Base-by-base conservation (phyloP, 2,113 vertebrate species). In the Carassius carassius region DNA sequence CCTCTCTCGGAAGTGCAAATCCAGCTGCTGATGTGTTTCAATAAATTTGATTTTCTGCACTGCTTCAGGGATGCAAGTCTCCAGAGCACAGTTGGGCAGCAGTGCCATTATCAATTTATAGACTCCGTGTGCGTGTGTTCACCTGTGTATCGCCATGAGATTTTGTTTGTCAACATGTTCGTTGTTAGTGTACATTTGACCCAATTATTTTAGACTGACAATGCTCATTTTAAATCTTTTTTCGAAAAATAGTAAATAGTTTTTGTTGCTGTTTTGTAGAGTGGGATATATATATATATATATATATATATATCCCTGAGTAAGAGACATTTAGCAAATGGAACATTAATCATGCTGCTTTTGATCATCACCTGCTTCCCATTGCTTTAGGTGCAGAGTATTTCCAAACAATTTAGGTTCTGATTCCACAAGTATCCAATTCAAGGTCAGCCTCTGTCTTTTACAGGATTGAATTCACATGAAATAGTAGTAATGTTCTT, bases 1-100 rank as follows among this genome's bases (percentile, higher is more conserved):
- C 92, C 85, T 85, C 73, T 88, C 90, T 93, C 91, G 93, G 94
- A 94, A 93, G 93, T 94, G 90, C 91, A 94, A 93, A 93, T 92
- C 90, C 92, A 92, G 90, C 92, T 92, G 94, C 91, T 87, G 92
- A 83, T 86, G 92, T 90, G 90, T 89, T 88, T 87, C 82, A 84
- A 92, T 92, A 93, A 94, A 94, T 94, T 91, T 85, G 90, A 93
- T 94, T 94, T 92, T 92, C 91, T 90, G 81, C 89, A 88, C 88
- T 84, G 86, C 91, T 89, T 87, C 88, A 91, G 87, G 90, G 90
- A 85, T 88, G 63, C 70, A 67, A 65, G 84, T 91, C 92, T 91
- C 90, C 75, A 67, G 86, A 89, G 91, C 88, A 88, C 82, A 56
- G 37, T 91, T 91, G 77, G 76, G 82, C 85, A 78, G 65, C 65